These are phyloP conservation scores for Carterocephalus palaemon DNA, from an alignment of 2,888 invertebrate species.

Conservation along the genomic window DNA sequence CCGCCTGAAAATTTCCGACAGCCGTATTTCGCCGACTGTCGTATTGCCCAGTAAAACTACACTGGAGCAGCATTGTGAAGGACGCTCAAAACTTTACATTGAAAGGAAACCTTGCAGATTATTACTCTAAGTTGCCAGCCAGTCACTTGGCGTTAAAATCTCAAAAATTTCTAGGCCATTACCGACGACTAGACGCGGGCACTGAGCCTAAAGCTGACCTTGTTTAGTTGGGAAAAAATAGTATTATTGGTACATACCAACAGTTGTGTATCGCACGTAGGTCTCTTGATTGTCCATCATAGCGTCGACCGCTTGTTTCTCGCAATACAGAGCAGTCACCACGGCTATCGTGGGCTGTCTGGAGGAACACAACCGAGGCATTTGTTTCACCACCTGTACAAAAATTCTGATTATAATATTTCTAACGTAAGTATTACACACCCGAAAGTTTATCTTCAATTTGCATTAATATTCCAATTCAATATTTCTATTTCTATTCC, in stretches of 20 bases:
- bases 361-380: conserved; percentile 92
- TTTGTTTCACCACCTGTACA: conserved; percentile 91
- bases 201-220: too few relatives aligned
- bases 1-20: too few relatives aligned
- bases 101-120: too few relatives aligned
- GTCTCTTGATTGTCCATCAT: conserved; percentile 99
- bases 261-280: conserved; percentile 96
- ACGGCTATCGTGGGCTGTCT: conserved; percentile 99
- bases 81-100: too few relatives aligned
- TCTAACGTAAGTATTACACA: conserved; percentile 4
- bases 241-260: conserved; percentile 86
- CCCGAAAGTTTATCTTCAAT: background rate
- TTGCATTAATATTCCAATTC: conserved; percentile 14
- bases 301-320: conserved; percentile 98
- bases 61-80: too few relatives aligned
- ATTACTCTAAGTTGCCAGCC: too few relatives aligned
- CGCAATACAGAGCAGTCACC: conserved; percentile 97
- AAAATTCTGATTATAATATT: background rate
- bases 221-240: background rate
- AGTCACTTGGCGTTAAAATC: too few relatives aligned
- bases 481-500: too few relatives aligned
- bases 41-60: too few relatives aligned
- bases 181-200: too few relatives aligned
- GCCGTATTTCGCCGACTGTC: too few relatives aligned
- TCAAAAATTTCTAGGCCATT: too few relatives aligned